These are phyloP conservation scores for Eublepharis macularius DNA, from an alignment of 2,113 vertebrate species.

Conservation along the genomic window DNA sequence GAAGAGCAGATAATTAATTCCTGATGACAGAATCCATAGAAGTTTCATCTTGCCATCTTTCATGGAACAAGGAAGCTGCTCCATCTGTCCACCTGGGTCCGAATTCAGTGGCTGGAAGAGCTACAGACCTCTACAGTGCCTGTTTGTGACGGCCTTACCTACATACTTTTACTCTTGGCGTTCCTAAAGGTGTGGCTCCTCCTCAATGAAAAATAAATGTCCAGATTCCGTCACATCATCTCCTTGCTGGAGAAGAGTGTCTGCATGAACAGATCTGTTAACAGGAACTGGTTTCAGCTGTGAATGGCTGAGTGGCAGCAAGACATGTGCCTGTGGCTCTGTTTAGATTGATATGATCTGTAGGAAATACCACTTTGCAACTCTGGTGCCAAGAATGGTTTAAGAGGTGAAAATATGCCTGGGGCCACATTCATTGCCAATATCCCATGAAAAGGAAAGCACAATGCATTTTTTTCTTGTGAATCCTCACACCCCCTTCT, in stretches of 20 bases:
- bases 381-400: neutral
- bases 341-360: neutral
- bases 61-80: neutral
- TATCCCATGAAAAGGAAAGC: neutral
- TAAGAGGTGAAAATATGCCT: neutral
- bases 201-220: neutral
- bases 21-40: neutral
- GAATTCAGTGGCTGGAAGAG: neutral
- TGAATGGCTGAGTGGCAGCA: neutral
- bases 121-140: neutral
- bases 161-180: constrained; percentile 6
- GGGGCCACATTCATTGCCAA: neutral
- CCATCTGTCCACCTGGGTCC: neutral
- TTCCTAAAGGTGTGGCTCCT: neutral
- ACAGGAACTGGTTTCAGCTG: neutral
- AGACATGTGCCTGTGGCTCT: neutral
- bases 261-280: neutral
- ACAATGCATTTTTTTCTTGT: neutral
- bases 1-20: neutral
- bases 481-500: neutral
- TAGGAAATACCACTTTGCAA: neutral
- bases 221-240: neutral
- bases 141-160: neutral
- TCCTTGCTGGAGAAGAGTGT: neutral
- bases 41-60: neutral